A percentile compares a stretch with the other conserved stretches of the same genome.
Evolutionary conservation across 2,797 vertebrate species (phyloP).

Genomic region (Oophaga sylvatica): DNA sequence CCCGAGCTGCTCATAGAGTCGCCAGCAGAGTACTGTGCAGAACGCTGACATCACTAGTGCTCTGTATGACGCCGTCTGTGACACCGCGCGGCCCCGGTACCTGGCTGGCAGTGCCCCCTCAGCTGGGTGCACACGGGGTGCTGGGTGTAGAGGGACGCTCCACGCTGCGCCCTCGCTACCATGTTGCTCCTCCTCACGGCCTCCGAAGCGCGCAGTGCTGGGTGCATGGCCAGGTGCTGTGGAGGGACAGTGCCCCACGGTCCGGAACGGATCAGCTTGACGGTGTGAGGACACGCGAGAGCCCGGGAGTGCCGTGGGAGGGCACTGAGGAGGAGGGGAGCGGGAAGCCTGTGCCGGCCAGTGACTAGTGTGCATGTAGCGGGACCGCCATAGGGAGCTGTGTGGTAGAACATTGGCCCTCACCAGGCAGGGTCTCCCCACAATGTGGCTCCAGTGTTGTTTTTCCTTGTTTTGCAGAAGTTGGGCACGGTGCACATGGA

Average conservation of each 20-base stretch:
- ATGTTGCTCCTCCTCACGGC: conserved; percentile 23
- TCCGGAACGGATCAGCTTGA: no score
- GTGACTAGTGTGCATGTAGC: not conserved
- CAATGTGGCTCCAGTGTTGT: not conserved
- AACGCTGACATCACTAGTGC: no score
- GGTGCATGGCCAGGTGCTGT: not conserved
- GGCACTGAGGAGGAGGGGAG: not conserved
- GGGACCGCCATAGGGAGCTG: no score
- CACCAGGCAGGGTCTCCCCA: no score
- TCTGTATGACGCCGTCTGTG: no score
- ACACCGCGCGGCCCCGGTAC: not conserved
- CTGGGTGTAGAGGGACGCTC: conserved; percentile 6
- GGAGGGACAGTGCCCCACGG: not conserved
- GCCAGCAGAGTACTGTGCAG: no score
- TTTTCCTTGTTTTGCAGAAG: no score
- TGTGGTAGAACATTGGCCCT: no score
- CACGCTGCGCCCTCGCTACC: not conserved
- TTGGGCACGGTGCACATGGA: no score
- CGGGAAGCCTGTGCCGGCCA: not conserved
- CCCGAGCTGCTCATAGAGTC: no score
- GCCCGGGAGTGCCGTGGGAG: not conserved
- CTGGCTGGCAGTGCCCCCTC: conserved; percentile 30
- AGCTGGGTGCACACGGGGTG: conserved; percentile 23
- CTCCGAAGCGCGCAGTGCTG: not conserved
- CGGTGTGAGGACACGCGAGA: not conserved